Evolutionary conservation across 2,888 invertebrate genomes (phyloP), one percentile per base, ranked within the genome.

Genomic region (Drosophila hamatofila): DNA sequence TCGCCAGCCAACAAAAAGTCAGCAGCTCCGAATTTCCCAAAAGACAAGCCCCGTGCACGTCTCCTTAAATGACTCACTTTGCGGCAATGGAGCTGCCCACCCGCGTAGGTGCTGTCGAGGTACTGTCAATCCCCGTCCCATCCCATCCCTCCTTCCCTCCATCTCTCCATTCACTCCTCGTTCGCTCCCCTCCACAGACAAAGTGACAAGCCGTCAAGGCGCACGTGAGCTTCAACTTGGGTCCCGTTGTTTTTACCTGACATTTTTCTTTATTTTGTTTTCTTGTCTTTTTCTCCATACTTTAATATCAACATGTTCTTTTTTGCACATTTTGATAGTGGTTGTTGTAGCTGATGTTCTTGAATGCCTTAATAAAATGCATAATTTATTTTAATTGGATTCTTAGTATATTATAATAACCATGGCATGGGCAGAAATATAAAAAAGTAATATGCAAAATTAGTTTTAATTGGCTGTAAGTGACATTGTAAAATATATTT

Each of bases 41-140:
- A 60, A 57, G 54, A 42, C 55, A 55, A 16, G 23, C 44, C 35
- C 59, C 61, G 27, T 55, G 61, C 61, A 56, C 59, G 60, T 46
- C 57, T 60, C 66, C 54, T 62, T 46, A 80, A 82, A 83, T 82
- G 80, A 80, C 82, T 75, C 85, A 85, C 72, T 82, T 74, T 78
- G 74, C 9, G 70, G 64, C 54, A 58, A 33, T 39, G 61, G 59
- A 27, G 66, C 73, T 70, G 66, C 73, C 69, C 55, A 23, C 60
- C 65, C 39, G 44, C 42, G 66, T 66, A 57, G 72, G 57, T 72
- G 60, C 67, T 55, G 37, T 59, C 51, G 30, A n/a, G 49, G 39
- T 39, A 16, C 33, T 11, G 23, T 12, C 42, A 25, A 1, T 12
- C 2, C 30, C 25, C 52, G 1, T 2, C 12, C 14, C 51, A 18